A percentile compares a stretch with the other conserved stretches of the same genome.
Conservation (phyloP, 2,888 invertebrate species). For the Girardia tigrina region DNA sequence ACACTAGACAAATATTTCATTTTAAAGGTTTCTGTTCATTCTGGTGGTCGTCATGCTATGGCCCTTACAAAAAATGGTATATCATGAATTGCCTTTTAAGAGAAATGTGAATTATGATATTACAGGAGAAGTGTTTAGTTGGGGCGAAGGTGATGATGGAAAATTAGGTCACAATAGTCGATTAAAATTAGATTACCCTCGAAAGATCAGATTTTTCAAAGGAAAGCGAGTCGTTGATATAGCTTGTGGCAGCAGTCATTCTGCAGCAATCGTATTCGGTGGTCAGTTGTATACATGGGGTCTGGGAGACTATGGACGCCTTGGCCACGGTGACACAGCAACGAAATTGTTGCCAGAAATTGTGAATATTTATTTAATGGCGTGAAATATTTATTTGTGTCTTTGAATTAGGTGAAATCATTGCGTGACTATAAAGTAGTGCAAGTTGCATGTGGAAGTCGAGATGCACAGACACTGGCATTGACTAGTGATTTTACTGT, state of each 20-base stretch:
- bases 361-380: slow-evolving; percentile 55
- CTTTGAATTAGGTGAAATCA: not conserved
- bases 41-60: slow-evolving; percentile 78
- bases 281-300: slow-evolving; percentile 91
- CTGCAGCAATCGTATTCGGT: slow-evolving; percentile 77
- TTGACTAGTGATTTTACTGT: slow-evolving; percentile 58
- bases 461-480: slow-evolving; percentile 83
- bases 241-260: slow-evolving; percentile 84
- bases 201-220: slow-evolving; percentile 67
- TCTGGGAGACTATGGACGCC: slow-evolving; percentile 75
- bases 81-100: no score
- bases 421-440: slow-evolving; percentile 44
- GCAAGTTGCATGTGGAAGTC: slow-evolving; percentile 82
- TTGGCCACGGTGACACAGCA: slow-evolving; percentile 77
- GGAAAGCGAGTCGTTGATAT: slow-evolving; percentile 75
- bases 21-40: slow-evolving; percentile 83
- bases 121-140: slow-evolving; percentile 70
- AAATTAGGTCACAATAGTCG: slow-evolving; percentile 75
- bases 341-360: slow-evolving; percentile 74
- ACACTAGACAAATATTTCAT: slow-evolving; percentile 45
- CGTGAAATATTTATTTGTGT: not conserved
- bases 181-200: slow-evolving; percentile 58
- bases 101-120: not conserved
- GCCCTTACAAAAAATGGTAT: slow-evolving; percentile 74
- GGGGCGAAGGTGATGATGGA: slow-evolving; percentile 91